phyloP scores from a whole-genome alignment of 2,113 vertebrate species.

The Pogonocichla stellata region DNA sequence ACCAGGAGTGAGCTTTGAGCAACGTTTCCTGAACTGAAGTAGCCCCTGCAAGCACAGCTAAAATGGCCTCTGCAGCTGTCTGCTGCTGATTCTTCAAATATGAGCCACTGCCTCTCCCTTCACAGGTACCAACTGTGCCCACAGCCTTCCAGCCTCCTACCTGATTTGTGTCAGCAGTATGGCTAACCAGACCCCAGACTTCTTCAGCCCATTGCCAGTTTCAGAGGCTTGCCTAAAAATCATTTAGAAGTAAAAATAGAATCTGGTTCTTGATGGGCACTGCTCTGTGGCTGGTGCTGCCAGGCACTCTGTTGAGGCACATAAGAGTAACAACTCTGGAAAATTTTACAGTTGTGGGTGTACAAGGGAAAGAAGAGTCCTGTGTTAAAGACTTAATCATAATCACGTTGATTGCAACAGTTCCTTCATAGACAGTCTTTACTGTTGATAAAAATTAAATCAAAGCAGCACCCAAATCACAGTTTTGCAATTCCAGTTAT shows the following conservation, averaged over 20 bases:
- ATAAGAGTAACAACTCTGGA: background rate
- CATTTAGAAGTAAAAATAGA: background rate
- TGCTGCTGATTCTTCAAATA: background rate
- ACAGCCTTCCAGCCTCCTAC: background rate
- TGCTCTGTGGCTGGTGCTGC: background rate
- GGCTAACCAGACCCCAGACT: background rate
- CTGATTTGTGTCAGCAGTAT: background rate
- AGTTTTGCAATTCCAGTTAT: background rate
- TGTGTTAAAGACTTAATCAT: background rate
- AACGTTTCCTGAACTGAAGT: background rate
- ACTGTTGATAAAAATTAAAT: background rate
- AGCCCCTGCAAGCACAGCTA: background rate
- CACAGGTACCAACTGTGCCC: accelerated
- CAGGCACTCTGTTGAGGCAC: background rate
- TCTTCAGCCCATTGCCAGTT: background rate
- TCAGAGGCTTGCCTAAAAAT: background rate
- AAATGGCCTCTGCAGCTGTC: accelerated
- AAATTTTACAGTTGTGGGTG: background rate
- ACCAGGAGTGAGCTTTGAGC: background rate
- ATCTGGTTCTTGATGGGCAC: accelerated
- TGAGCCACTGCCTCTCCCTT: background rate
- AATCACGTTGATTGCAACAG: background rate
- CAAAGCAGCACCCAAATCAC: background rate
- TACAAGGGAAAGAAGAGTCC: background rate
- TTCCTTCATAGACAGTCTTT: background rate